Evolutionary conservation across 2,797 vertebrate species (phyloP).

Genomic region (Siniperca obscura): DNA sequence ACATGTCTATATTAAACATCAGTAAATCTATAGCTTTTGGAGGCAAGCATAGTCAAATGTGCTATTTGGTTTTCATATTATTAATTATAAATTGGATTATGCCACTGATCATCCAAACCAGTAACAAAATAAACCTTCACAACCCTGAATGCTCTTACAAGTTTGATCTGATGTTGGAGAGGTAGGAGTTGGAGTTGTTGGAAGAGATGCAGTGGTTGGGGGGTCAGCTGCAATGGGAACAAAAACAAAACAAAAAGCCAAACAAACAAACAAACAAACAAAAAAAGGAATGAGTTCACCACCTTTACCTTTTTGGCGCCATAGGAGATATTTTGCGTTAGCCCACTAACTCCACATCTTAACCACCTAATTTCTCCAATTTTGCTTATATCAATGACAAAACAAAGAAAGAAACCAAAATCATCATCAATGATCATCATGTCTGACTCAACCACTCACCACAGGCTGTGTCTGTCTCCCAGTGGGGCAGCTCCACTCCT

Average conservation of each 20-base stretch:
- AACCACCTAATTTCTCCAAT: not conserved
- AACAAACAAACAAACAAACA: slow-evolving; percentile 39
- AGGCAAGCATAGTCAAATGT: slow-evolving; percentile 1
- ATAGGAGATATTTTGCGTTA: not conserved
- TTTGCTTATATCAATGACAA: not conserved
- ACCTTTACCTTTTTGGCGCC: not conserved
- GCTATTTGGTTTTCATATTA: not conserved
- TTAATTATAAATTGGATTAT: not conserved
- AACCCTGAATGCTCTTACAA: slow-evolving; percentile 70
- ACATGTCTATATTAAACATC: not conserved
- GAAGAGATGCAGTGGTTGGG: slow-evolving; percentile 48
- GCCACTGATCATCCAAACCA: slow-evolving; percentile 6
- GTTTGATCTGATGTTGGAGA: slow-evolving; percentile 64
- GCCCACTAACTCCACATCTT: not conserved
- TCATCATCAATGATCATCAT: not conserved
- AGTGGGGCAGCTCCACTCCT: slow-evolving; percentile 81
- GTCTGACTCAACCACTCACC: slow-evolving; percentile 74
- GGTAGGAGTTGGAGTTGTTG: slow-evolving; percentile 48
- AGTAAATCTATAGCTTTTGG: not conserved
- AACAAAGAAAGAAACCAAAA: not conserved
- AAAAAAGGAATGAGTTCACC: slow-evolving; percentile 24
- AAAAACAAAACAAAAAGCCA: slow-evolving; percentile 40
- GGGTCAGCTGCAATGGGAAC: slow-evolving; percentile 61
- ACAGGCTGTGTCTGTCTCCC: slow-evolving; percentile 84
- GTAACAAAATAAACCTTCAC: slow-evolving; percentile 3